phyloP scores from a whole-genome alignment of 2,888 invertebrate species.

The Tachina fera region DNA sequence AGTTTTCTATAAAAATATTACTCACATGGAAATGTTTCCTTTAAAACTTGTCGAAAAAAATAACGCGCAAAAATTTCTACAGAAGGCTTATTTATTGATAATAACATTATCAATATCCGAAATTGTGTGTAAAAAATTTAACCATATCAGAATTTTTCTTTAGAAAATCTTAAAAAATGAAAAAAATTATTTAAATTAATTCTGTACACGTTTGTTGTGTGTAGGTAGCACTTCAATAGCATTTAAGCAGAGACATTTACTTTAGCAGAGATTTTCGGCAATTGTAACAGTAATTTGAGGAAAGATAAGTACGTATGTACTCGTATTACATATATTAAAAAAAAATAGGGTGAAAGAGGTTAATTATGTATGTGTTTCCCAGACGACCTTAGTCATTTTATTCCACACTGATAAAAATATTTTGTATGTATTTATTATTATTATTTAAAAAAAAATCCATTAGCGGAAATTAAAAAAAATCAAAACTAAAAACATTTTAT shows the following conservation, averaged over 20 bases:
- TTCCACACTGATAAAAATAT: not conserved
- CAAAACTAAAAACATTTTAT: not conserved
- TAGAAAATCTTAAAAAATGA: not conserved
- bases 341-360: no score
- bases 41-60: not conserved
- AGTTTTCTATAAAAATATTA: no score
- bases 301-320: no score
- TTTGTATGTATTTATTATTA: no score
- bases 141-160: not conserved
- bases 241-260: no score
- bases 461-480: slow-evolving; percentile 37
- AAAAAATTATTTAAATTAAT: not conserved
- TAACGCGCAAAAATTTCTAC: not conserved
- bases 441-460: not conserved
- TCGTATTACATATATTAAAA: no score
- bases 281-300: no score
- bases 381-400: not conserved
- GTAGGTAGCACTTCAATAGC: no score
- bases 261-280: no score
- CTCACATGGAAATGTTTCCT: no score
- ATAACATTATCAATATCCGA: not conserved
- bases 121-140: not conserved
- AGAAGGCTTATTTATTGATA: not conserved
- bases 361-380: not conserved
- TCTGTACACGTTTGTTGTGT: no score